These are phyloP conservation scores for Copidosoma floridanum DNA, from an alignment of 1,140 invertebrate genomes.

Conservation along the genomic window DNA sequence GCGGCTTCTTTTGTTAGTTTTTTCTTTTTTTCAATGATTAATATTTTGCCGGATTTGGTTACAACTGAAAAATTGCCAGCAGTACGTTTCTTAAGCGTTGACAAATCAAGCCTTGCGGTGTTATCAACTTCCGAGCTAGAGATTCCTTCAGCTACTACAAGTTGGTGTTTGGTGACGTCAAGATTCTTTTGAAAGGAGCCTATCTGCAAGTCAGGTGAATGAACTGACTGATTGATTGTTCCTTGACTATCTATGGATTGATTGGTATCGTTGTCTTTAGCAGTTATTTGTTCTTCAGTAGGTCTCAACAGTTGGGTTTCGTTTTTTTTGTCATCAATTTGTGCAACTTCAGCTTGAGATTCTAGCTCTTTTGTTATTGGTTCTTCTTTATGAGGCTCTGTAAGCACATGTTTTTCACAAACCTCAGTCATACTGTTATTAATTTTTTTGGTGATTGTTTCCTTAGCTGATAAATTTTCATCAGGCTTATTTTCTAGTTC, in stretches of 20 bases:
- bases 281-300: constrained; percentile 2
- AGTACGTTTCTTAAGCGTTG: constrained; percentile 40
- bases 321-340: background rate
- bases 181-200: too few species aligned
- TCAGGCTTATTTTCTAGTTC: background rate
- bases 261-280: background rate
- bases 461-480: background rate
- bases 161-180: background rate
- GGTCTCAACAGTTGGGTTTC: background rate
- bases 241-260: too few species aligned
- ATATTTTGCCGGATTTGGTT: constrained; percentile 49
- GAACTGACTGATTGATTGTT: too few species aligned
- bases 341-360: background rate
- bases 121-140: constrained; percentile 15
- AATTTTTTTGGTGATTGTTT: background rate
- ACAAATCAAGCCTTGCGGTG: constrained; percentile 31
- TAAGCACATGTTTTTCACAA: too few species aligned
- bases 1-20: constrained; percentile 52
- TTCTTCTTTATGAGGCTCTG: too few species aligned
- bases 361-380: too few species aligned
- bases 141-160: background rate
- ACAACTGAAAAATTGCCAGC: constrained; percentile 49
- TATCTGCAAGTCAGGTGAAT: too few species aligned
- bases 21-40: constrained; percentile 52
- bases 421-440: background rate